Percentiles rank a stretch among this genome's conserved stretches.
Evolutionary conservation across 2,888 invertebrate species (phyloP).

Genomic region (Acanthopleura granulata): DNA sequence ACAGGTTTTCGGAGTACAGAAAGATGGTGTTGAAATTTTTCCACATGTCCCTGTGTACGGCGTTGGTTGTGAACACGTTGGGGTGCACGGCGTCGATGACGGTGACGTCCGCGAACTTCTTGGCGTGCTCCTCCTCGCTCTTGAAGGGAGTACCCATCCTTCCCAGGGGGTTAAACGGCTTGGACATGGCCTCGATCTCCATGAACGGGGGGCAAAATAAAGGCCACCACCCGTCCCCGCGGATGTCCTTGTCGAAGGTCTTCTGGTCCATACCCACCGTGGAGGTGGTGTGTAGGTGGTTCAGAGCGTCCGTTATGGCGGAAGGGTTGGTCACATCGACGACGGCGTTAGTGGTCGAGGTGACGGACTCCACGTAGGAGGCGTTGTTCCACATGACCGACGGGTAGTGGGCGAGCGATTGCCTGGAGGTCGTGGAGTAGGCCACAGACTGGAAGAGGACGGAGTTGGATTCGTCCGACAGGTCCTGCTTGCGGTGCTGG

Average conservation of each 20-base stretch:
- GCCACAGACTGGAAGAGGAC: neutral
- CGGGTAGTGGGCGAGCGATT: neutral
- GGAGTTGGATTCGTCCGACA: conserved; percentile 1
- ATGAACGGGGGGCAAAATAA: neutral
- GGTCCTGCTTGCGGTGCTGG: neutral
- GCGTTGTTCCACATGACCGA: conserved; percentile 3
- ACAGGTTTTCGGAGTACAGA: neutral
- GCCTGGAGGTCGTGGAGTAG: neutral
- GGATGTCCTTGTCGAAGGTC: neutral
- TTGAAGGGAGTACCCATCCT: conserved; percentile 1
- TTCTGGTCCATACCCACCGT: neutral
- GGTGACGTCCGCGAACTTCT: neutral
- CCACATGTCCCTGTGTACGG: neutral
- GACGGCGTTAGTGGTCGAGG: neutral
- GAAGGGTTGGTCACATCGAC: neutral
- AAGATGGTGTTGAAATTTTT: neutral
- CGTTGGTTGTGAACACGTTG: neutral
- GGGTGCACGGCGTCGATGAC: neutral
- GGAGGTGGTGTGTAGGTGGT: neutral
- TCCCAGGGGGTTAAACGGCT: neutral
- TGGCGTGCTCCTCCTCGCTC: neutral
- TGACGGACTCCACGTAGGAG: neutral
- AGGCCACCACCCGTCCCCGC: conserved; percentile 7
- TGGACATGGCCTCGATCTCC: neutral
- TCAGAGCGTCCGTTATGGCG: neutral